Evolutionary conservation across 2,797 vertebrate genomes (phyloP).

Genomic region (Lacerta bilineata): DNA sequence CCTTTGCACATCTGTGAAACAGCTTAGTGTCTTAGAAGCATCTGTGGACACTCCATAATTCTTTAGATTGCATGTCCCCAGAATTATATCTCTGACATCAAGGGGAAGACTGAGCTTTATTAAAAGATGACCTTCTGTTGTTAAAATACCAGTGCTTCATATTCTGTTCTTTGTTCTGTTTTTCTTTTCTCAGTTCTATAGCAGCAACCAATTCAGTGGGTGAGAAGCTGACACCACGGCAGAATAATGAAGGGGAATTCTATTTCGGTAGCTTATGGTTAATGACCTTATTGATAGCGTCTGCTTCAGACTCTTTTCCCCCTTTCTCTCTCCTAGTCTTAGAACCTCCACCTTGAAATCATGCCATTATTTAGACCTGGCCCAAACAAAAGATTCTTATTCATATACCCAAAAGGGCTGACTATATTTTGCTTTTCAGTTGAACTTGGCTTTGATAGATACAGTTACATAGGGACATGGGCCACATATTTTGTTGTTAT

Average conservation of each 20-base stretch:
- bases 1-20: not conserved
- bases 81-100: not conserved
- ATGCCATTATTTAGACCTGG: not conserved
- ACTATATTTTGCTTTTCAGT: not conserved
- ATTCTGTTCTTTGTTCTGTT: conserved; percentile 41
- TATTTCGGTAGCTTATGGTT: conserved; percentile 75
- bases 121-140: not conserved
- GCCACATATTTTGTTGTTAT: not conserved
- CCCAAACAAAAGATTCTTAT: not conserved
- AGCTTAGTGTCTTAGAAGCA: not conserved
- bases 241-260: conserved; percentile 69
- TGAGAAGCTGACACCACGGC: conserved; percentile 73
- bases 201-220: conserved; percentile 71
- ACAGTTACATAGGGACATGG: not conserved
- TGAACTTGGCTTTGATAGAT: not conserved
- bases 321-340: no score
- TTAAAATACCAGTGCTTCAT: conserved; percentile 10
- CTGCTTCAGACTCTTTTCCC: not conserved
- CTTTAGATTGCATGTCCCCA: not conserved
- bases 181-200: conserved; percentile 75
- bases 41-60: not conserved
- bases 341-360: not conserved
- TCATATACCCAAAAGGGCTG: not conserved
- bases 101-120: not conserved
- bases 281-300: not conserved